Evolutionary conservation across 2,113 vertebrate species (phyloP), one percentile per base, ranked within the genome.

Genomic region (Proteles cristata): DNA sequence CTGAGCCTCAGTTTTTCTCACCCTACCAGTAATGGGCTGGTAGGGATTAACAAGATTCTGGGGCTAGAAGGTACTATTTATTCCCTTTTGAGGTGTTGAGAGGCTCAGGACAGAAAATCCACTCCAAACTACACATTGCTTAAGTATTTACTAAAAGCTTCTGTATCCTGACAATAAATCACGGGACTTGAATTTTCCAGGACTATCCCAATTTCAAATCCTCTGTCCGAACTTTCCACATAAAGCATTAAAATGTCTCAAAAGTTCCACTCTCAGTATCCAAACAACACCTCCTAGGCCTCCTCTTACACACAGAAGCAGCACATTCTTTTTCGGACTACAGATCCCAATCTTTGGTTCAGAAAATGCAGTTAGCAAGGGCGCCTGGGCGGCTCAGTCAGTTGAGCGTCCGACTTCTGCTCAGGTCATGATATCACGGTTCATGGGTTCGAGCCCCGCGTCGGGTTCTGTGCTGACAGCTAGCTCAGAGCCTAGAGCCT

Each of bases 201-300:
- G 73, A 94, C 90, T 61, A 96, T 90, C 84, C 97, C 85, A 85
- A 81, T 73, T 97, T 91, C 88, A 98, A 95, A 96, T 93, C 84
- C 69, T 95, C 93, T 91, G 58, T 93, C 79, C 95, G 96, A 94
- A 97, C 81, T 97, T 97, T 98, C 94, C 97, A 96, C 90, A 96
- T 91, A 94, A 96, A 97, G 92, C 96, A 97, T 74, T n/a, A 33
- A 88, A 96, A 74, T 69, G 94, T 76, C 81, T 98, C 97, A 97
- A 95, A 98, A 97, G 96, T 97, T 98, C 98, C 97, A 96, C 97
- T 96, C 92, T 97, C 84, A 69, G 91, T 95, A 97, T 93, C 97
- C 96, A 98, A 97, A 96, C 86, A 93, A 81, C 90, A 97, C 90
- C 90, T 96, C 92, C 85, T 39, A 35, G 81, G 39, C 71, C 85